Evolutionary conservation across 1,140 invertebrate genomes (phyloP), one percentile per base, ranked within the genome.

Genomic region (Armadillidium nasatum): DNA sequence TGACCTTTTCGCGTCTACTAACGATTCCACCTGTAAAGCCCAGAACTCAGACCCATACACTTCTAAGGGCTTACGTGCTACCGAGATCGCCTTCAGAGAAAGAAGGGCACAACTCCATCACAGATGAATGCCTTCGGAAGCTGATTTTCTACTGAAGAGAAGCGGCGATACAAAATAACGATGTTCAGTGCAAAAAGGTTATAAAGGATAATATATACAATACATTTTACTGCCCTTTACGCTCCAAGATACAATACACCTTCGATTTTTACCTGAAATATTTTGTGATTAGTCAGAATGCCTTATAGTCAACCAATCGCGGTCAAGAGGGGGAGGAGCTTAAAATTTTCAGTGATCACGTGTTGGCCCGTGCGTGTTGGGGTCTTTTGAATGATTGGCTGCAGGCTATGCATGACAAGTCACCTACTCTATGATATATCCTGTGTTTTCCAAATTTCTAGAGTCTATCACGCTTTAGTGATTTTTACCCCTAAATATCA

Each of bases 301-400:
- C 3, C 2, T 13, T 60, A 3, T 3, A 13, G 2, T 7, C 1
- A 19, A 60, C 50, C 50, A 60, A 60, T 60, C 11, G 19, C 11
- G 19, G 50, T 15, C 11, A 60, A 19, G 1, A 60, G 50, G 11
- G 7, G 50, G 50, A 2, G 50, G 50, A 7, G 50, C 19, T 60
- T 15, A 60, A 2, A 2, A 60, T 3, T 13, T 19, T 15, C 50
- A 19, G 11, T 3, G 50, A 15, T 60, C 50, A 60, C 50, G 50
- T 60, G 50, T 60, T 60, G 50, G 50, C 50, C 50, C 50, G 50
- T 60, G 50, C 50, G 50, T 60, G 50, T 13, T 60, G 19, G 19
- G 50, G 33, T 33, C 50, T 19, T 19, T 13, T 7, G 50, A 19
- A 19, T 60, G 50, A 60, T 60, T 60, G 50, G 50, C 50, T 60